Conservation (phyloP, 2,113 vertebrate genomes). For the Prinia subflava region DNA sequence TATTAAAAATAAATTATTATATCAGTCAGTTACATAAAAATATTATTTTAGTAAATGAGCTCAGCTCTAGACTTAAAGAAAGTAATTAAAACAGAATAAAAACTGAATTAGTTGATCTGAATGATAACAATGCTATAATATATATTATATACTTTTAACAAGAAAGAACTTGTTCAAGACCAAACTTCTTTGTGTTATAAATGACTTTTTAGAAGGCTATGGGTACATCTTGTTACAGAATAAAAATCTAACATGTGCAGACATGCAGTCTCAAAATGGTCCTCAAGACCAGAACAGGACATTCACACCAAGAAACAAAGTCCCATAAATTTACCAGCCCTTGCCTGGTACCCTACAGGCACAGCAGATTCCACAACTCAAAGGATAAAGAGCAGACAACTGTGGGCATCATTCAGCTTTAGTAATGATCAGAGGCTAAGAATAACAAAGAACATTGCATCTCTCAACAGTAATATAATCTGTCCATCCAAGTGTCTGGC, state of each 20-base stretch:
- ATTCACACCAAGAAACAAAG: background rate
- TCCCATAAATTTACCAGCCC: background rate
- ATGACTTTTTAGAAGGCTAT: background rate
- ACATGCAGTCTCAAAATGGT: background rate
- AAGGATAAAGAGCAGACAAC: background rate
- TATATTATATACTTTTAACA: background rate
- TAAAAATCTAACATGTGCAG: background rate
- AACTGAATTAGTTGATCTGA: background rate
- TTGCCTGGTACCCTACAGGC: background rate
- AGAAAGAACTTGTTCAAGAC: background rate
- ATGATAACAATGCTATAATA: background rate
- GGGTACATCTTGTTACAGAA: background rate
- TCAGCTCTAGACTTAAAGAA: background rate
- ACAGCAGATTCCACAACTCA: background rate
- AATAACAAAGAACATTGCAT: constrained; percentile 16
- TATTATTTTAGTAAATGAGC: background rate
- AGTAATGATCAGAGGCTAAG: background rate
- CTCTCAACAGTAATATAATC: background rate
- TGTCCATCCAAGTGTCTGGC: background rate
- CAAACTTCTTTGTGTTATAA: background rate
- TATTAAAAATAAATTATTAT: background rate
- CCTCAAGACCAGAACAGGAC: background rate
- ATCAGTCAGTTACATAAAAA: background rate
- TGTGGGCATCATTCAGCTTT: background rate
- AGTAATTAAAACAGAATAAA: background rate